Conservation (phyloP, 1,140 invertebrate genomes). For the Globodera ellingtonae region DNA sequence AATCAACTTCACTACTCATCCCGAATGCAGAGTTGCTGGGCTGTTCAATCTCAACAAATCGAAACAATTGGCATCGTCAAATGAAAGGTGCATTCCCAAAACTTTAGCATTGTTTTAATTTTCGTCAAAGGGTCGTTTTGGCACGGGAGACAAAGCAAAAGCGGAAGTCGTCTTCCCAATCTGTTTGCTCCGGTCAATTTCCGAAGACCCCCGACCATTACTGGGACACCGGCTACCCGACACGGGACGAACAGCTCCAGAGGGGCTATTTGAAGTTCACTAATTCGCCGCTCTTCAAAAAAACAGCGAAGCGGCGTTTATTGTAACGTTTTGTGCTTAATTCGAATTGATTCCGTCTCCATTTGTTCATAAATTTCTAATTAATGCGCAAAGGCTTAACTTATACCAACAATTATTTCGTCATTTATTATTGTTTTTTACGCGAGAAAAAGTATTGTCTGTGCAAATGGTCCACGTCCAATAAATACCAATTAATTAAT, state of each 20-base stretch:
- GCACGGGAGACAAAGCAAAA: not conserved
- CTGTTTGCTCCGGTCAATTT: not conserved
- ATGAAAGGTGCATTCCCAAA: constrained; percentile 16
- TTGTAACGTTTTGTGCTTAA: constrained; percentile 20
- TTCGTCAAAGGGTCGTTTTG: not conserved
- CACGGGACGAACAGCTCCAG: constrained; percentile 34
- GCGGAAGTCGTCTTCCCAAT: not conserved
- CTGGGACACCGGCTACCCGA: constrained; percentile 47
- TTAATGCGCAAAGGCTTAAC: constrained; percentile 19
- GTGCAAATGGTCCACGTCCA: not conserved
- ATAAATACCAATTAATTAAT: not conserved
- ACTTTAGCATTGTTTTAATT: not conserved
- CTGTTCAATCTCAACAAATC: constrained; percentile 62
- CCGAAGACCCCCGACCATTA: constrained; percentile 45
- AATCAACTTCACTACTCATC: constrained; percentile 52
- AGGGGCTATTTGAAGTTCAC: constrained; percentile 33
- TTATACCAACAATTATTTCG: constrained; percentile 25
- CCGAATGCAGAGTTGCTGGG: constrained; percentile 42
- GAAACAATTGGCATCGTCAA: constrained; percentile 65
- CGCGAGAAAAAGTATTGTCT: constrained; percentile 8
- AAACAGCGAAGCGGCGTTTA: constrained; percentile 18
- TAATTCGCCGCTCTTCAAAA: constrained; percentile 46
- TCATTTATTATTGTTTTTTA: constrained; percentile 29
- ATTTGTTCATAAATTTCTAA: not conserved
- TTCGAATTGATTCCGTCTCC: constrained; percentile 17